These are phyloP conservation scores for Ctenoplectra terminalis DNA, from an alignment of 1,140 invertebrate species.

Conservation along the genomic window DNA sequence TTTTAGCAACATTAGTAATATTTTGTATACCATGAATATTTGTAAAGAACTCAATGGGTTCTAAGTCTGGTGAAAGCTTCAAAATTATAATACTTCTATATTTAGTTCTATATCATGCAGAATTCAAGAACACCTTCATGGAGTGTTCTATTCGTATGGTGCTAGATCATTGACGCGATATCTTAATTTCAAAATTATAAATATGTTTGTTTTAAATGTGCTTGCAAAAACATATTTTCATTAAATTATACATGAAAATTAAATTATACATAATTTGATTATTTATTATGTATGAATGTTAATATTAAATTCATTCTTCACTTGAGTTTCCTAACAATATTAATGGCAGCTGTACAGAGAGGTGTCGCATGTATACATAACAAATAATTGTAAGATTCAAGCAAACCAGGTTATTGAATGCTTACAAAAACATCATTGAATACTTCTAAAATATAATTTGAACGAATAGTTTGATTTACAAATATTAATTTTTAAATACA, in stretches of 20 bases:
- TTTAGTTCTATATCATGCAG: conserved; percentile 41
- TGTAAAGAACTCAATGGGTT: conserved; percentile 26
- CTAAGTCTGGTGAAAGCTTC: conserved; percentile 23
- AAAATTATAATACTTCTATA: conserved; percentile 31
- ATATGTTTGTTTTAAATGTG: conserved; percentile 34
- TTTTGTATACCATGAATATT: conserved; percentile 32
- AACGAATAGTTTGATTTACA: conserved; percentile 5
- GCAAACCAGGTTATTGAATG: conserved; percentile 17
- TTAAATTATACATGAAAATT: conserved; percentile 24
- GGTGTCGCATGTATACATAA: conserved; percentile 40
- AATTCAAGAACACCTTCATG: conserved; percentile 33
- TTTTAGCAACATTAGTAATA: conserved; percentile 51
- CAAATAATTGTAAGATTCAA: conserved; percentile 16
- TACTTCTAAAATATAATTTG: conserved; percentile 24
- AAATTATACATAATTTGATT: conserved; percentile 25
- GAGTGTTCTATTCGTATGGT: conserved; percentile 15
- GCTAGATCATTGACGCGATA: conserved; percentile 26
- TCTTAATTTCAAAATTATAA: conserved; percentile 46
- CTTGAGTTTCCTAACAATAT: conserved; percentile 42
- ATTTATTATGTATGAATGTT: conserved; percentile 40
- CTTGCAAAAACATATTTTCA: conserved; percentile 17
- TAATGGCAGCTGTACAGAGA: conserved; percentile 57
- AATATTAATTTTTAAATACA: conserved; percentile 18
- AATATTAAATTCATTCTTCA: conserved; percentile 45
- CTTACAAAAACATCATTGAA: conserved; percentile 5